A percentile compares a stretch with the other conserved stretches of the same genome.
These are phyloP conservation scores for Calliopsis andreniformis DNA, from an alignment of 1,140 invertebrate genomes.

Conservation along the genomic window DNA sequence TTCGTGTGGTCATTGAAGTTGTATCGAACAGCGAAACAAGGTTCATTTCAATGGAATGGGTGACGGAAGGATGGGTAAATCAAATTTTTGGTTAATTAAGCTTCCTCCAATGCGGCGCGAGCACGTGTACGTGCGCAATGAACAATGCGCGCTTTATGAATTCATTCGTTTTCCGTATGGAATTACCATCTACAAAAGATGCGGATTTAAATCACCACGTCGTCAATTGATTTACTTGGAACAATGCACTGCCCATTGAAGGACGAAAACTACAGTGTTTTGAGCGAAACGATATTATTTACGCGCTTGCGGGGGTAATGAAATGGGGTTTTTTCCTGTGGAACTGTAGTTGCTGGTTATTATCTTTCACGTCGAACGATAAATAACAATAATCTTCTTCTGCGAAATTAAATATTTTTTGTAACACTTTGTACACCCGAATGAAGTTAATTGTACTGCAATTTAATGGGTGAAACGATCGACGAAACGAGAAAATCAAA, in stretches of 20 bases:
- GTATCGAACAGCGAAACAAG: background rate
- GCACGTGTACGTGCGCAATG: background rate
- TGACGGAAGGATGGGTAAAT: conserved; percentile 19
- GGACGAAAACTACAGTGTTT: conserved; percentile 1
- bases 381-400: background rate
- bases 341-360: background rate
- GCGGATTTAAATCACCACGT: background rate
- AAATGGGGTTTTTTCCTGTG: background rate
- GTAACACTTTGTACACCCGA: no score
- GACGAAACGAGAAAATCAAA: no score
- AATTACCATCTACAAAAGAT: background rate
- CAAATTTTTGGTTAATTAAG: conserved; percentile 48
- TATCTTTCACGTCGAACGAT: background rate
- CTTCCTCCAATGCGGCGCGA: background rate
- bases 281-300: background rate
- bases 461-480: no score
- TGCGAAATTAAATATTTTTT: no score
- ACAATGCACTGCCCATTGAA: background rate
- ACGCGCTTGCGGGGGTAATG: background rate
- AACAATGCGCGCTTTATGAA: conserved; percentile 20
- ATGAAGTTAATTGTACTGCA: no score
- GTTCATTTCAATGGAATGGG: background rate
- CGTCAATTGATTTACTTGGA: conserved; percentile 14
- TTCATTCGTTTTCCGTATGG: conserved; percentile 1
- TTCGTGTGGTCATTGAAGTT: background rate